These are phyloP conservation scores for Anas platyrhynchos DNA, from an alignment of 2,113 vertebrate species.

Conservation along the genomic window DNA sequence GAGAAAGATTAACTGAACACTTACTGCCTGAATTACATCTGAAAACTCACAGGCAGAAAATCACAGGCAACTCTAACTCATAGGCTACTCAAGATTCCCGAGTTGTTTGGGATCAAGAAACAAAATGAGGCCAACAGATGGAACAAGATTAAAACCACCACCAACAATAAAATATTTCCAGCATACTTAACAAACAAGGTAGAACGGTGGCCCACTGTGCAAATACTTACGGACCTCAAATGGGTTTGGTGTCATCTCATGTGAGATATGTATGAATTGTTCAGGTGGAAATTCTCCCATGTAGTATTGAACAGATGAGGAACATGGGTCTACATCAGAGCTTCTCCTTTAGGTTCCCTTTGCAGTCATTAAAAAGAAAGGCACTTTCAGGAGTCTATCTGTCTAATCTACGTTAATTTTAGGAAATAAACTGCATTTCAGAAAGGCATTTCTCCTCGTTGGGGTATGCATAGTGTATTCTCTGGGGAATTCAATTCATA, in stretches of 20 bases:
- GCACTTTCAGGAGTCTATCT: neutral
- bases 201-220: neutral
- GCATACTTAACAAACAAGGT: neutral
- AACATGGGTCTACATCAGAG: neutral
- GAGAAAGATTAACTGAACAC: neutral
- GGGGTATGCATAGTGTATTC: no score
- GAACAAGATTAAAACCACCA: neutral
- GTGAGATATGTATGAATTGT: neutral
- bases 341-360: neutral
- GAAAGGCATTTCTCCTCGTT: neutral
- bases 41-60: neutral
- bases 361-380: neutral
- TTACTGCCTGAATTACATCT: neutral
- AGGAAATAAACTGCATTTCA: neutral
- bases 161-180: neutral
- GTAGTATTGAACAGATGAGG: neutral
- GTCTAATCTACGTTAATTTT: neutral
- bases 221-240: neutral
- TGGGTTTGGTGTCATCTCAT: neutral
- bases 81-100: neutral
- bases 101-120: neutral
- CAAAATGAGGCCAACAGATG: neutral
- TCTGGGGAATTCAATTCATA: neutral
- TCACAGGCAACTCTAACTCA: neutral
- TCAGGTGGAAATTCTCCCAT: neutral